Base-by-base conservation (phyloP, 2,113 vertebrate species). In the Microcebus jonahi region DNA sequence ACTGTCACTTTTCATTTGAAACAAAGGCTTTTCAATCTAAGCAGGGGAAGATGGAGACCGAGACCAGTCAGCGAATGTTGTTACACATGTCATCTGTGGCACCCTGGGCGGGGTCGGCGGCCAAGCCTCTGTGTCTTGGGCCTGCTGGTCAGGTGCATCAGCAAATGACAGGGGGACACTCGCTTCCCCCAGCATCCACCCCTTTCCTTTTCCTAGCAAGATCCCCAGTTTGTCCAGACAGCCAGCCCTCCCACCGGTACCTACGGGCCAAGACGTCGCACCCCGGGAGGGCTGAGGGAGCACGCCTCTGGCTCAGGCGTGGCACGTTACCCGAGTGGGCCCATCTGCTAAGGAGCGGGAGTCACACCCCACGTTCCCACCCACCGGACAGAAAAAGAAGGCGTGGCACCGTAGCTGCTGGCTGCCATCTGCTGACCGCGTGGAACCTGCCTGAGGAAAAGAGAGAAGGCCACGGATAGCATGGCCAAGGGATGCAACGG, bases 1-100 rank as follows among this genome's bases (percentile, higher is more conserved):
- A 13, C 39, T 84, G 53, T n/a, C 77, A 55, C 83, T 85, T 53
- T 27, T 25, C 57, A 71, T 34, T 9, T 50, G 39, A 77, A 68
- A 71, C 55, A 61, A 85, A 75, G 68, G 70, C 23, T 71, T 94
- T 88, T 39, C 61, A 84, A 55, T n/a, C 76, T 79, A 34, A 65
- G 67, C 25, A 76, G 34, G n/a, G 18, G 57, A 81, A 84, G 61
- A 59, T 10, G 12, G 63, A n/a, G 20, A 61, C 29, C 8, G 36
- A 71, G n/a, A 17, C 17, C 42, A 81, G 42, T 20, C 68, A 53
- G 12, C 13, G 27, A 45, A 29, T 2, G 9, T 9, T n/a, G 59
- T 55, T n/a, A 42, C n/a, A 29, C 21, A 9, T 42, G 57, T 61
- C 17, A 45, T 18, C 13, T 8, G 53, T 31, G 34, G 82, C 3